A percentile compares a stretch with the other conserved stretches of the same genome.
Evolutionary conservation across 2,113 vertebrate species (phyloP).

Genomic region (Meleagris gallopavo): DNA sequence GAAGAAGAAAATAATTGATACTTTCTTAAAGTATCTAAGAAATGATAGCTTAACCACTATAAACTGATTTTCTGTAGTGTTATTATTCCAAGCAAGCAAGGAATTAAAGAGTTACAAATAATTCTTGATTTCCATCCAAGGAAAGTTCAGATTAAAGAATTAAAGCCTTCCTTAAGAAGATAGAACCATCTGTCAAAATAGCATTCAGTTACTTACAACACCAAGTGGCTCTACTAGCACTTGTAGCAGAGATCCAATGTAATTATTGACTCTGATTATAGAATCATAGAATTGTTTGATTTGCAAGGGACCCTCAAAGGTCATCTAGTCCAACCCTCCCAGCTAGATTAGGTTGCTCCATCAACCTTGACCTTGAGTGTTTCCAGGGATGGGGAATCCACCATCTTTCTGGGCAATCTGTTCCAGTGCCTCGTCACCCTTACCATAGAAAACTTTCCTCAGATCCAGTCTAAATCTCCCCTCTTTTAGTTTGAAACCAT

Average conservation of each 20-base stretch:
- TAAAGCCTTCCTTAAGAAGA: conserved; percentile 54
- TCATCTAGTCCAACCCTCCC: too few relatives aligned
- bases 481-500: too few relatives aligned
- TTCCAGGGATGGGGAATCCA: too few relatives aligned
- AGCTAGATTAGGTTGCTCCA: too few relatives aligned
- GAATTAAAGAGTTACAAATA: conserved; percentile 34
- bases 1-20: neutral
- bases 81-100: conserved; percentile 42
- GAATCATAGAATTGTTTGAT: too few relatives aligned
- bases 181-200: conserved; percentile 59
- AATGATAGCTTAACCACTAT: neutral
- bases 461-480: too few relatives aligned
- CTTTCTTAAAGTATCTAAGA: neutral
- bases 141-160: conserved; percentile 42
- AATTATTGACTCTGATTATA: neutral
- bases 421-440: too few relatives aligned
- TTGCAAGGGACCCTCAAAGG: too few relatives aligned
- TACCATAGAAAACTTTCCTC: too few relatives aligned
- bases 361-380: too few relatives aligned
- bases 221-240: neutral
- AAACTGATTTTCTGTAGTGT: conserved; percentile 42
- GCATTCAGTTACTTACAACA: neutral
- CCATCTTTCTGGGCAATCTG: too few relatives aligned
- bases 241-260: neutral
- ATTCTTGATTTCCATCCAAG: conserved; percentile 61